Evolutionary conservation across 2,888 invertebrate species (phyloP), one percentile per base, ranked within the genome.

Genomic region (Pemphredon lugubris): DNA sequence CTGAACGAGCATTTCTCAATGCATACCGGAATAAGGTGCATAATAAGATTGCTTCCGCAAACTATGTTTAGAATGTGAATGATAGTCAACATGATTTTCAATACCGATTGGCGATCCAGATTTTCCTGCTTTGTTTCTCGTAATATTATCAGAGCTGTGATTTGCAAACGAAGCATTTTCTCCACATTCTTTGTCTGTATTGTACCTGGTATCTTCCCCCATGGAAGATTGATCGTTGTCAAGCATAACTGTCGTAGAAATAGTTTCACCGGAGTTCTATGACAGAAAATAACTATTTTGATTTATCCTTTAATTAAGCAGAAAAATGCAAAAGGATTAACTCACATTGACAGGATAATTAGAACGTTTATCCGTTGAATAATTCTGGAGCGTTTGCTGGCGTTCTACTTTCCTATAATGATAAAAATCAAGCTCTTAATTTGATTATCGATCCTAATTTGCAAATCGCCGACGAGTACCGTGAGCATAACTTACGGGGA

Each of bases 371-470:
- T 82, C 81, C 47, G 54, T 26, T 21, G 59, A 34, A 48, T 82
- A 76, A 55, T 72, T 69, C 9, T 79, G 73, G 40, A 66, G 63
- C 16, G 37, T n/a, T 13, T 68, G 60, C n/a, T 37, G 58, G 13
- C 64, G 54, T 9, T 75, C 59, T 23, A 39, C 11, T 55, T 73
- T 72, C 47, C 83, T 83, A 44, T n/a, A 79, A 61, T 11, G 34
- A 9, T 23, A 44, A 34, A 39, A 5, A 20, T 21, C 1, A 26
- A 13, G 40, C 18, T 34, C 18, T 0, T 26, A n/a, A n/a, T n/a
- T n/a, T n/a, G n/a, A n/a, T n/a, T n/a, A n/a, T n/a, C n/a, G n/a
- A n/a, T n/a, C n/a, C n/a, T n/a, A n/a, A n/a, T n/a, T n/a, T n/a
- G n/a, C n/a, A n/a, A n/a, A n/a, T n/a, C n/a, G n/a, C n/a, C n/a